phyloP scores from a whole-genome alignment of 2,113 vertebrate species.

The Cervus canadensis region DNA sequence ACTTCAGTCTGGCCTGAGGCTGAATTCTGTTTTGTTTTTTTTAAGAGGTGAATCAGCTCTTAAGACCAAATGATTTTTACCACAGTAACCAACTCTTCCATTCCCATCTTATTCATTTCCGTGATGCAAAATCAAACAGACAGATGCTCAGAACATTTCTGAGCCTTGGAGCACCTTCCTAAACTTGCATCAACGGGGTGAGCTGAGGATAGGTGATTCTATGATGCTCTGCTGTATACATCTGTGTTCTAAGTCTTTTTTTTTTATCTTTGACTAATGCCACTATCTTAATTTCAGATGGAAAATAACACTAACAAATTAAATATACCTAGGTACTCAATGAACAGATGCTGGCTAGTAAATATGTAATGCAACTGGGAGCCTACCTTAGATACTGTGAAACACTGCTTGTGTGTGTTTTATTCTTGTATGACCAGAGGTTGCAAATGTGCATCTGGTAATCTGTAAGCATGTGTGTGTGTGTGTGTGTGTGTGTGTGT shows the following conservation, averaged over 20 bases:
- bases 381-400: conserved; percentile 49
- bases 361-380: conserved; percentile 69
- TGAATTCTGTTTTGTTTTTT: conserved; percentile 39
- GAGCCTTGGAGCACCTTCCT: background rate
- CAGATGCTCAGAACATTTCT: conserved; percentile 37
- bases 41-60: conserved; percentile 44
- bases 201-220: background rate
- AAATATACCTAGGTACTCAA: conserved; percentile 63
- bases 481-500: background rate
- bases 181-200: conserved; percentile 20
- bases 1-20: conserved; percentile 44
- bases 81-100: background rate
- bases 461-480: background rate
- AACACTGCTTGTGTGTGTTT: conserved; percentile 6
- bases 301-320: conserved; percentile 64
- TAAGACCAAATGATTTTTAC: conserved; percentile 57
- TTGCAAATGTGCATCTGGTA: background rate
- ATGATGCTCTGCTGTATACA: accelerated
- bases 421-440: background rate
- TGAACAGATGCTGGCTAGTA: conserved; percentile 55
- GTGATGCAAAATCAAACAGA: conserved; percentile 32
- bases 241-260: conserved; percentile 48
- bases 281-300: conserved; percentile 61
- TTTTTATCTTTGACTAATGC: conserved; percentile 57
- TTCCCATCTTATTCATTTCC: background rate